Percentiles rank a stretch among this genome's conserved stretches.
phyloP scores from a whole-genome alignment of 2,888 invertebrate species.

The Yponomeuta sedellus region DNA sequence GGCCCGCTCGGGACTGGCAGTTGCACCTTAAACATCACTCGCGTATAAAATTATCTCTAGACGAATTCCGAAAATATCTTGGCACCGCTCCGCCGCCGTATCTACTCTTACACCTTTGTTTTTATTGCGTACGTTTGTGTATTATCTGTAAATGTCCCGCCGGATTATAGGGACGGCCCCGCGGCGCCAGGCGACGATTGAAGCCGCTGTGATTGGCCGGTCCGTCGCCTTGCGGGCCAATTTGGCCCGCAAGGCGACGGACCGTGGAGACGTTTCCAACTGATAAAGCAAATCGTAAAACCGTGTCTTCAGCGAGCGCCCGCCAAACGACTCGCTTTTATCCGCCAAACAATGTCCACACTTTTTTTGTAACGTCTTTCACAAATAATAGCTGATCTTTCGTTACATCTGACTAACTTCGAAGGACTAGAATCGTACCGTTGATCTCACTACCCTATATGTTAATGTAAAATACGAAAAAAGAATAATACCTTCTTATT shows the following conservation, averaged over 20 bases:
- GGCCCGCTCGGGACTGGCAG: conserved; percentile 19
- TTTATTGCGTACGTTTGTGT: conserved; percentile 2
- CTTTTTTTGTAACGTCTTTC: conserved; percentile 4
- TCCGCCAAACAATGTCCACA: background rate
- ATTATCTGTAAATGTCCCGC: conserved; percentile 12
- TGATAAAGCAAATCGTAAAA: conserved; percentile 9
- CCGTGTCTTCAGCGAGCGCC: conserved; percentile 8
- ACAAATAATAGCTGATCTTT: background rate
- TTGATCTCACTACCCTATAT: background rate
- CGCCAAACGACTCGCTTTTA: background rate
- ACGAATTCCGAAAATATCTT: conserved; percentile 33
- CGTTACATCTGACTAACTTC: background rate
- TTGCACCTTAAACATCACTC: conserved; percentile 3
- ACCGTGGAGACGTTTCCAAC: conserved; percentile 11
- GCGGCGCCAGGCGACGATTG: conserved; percentile 5
- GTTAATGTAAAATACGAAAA: background rate
- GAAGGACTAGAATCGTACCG: background rate
- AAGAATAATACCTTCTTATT: too few relatives aligned
- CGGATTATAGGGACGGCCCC: background rate
- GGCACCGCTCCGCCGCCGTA: conserved; percentile 28
- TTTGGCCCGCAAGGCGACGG: background rate
- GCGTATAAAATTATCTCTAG: conserved; percentile 28
- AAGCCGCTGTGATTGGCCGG: background rate
- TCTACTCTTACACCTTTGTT: conserved; percentile 12
- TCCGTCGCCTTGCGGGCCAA: too few relatives aligned